Base-by-base conservation (phyloP, 37 sponge, comb jelly and placozoan genomes). In the Hexactinellida sp. region DNA sequence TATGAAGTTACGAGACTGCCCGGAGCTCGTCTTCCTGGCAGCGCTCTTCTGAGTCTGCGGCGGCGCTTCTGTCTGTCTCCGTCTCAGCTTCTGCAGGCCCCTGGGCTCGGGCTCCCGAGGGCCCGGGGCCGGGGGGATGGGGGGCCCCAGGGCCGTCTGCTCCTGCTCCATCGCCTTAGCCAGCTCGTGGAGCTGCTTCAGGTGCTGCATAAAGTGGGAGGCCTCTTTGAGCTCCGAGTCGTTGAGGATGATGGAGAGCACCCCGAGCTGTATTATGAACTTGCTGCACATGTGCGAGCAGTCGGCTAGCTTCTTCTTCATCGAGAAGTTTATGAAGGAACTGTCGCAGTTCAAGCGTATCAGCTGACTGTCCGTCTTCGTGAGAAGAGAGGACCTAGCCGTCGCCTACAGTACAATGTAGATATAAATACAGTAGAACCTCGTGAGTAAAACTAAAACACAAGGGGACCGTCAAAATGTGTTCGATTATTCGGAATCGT, bases 191-290 rank as follows among this genome's bases (percentile, higher is more conserved):
- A 90, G 85, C n/a, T 89, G 88, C 24, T 84, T 87, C 38, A 94
- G 83, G 1, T 85, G 82, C 89, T 94, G 94, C 34, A 88, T 76
- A 0, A 94, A 85, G n/a, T 37, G 35, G 34, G 94, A 94, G 24
- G 86, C 84, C 0, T 92, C 90, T n/a, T 86, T 52, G 51, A 94
- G 84, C 89, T 94, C 92, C 0, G 90, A 85, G 55, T 91, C 92
- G 30, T 88, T 94, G 86, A 94, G 82, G 24, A 94, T 88, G 86
- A 92, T 91, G n/a, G 91, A 83, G 13, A 94, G 21, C 55, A 91
- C 94, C n/a, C 87, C 87, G 21, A 93, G 82, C 23, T 90, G 83
- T 7, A 90, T 76, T 1, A 89, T 82, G 23, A 90, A 41, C 37
- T 87, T 38, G 5, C 88, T 85, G 76, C 83, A 54, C 51, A 91